Conservation (phyloP, 2,113 vertebrate species). For the Zosterops lateralis region DNA sequence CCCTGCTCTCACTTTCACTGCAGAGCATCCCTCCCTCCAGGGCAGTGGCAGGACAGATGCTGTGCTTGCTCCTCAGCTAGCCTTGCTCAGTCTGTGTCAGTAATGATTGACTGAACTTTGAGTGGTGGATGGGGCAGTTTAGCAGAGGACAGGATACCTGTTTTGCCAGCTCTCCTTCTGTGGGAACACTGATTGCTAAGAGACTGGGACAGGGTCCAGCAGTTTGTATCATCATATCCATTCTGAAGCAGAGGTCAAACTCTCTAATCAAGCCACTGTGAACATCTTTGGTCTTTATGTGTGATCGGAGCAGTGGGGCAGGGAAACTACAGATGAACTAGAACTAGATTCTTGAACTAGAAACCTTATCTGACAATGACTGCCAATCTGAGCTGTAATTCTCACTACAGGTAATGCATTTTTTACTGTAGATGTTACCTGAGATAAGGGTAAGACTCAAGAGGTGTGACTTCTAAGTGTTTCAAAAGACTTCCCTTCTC, state of each 20-base stretch:
- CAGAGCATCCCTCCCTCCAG: not conserved
- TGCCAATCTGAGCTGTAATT: not conserved
- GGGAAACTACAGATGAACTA: not conserved
- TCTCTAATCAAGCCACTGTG: not conserved
- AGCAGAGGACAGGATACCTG: not conserved
- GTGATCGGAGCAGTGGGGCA: not conserved
- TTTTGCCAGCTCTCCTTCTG: not conserved
- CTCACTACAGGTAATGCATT: not conserved
- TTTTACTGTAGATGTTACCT: not conserved
- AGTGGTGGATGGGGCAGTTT: not conserved
- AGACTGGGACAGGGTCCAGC: not conserved
- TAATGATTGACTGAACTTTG: not conserved
- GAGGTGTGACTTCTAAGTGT: not conserved
- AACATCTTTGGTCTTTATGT: not conserved
- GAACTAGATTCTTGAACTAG: not conserved
- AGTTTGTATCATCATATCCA: not conserved
- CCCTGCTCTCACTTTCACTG: not conserved
- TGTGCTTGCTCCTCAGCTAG: not conserved
- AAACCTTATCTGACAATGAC: not conserved
- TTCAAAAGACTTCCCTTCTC: not conserved
- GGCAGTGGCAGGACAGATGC: not conserved
- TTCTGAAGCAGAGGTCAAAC: not conserved
- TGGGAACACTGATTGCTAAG: not conserved
- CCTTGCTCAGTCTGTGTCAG: not conserved
- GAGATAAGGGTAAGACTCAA: not conserved